Evolutionary conservation across 2,888 invertebrate genomes (phyloP).

Genomic region (Agelastica alni): DNA sequence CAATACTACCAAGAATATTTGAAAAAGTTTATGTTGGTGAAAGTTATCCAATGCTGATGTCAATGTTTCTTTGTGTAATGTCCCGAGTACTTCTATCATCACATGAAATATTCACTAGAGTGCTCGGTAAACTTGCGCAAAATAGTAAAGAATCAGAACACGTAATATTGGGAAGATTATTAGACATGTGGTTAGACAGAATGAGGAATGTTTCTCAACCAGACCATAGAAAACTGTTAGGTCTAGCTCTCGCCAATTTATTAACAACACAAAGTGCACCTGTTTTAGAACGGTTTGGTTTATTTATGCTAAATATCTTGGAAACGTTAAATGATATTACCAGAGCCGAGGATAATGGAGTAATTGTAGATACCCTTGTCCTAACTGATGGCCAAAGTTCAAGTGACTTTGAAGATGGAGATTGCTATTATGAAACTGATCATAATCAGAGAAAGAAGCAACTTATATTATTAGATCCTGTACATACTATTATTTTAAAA

Average conservation of each 20-base stretch:
- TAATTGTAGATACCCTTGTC: conserved; percentile 51
- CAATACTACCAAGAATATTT: conserved; percentile 65
- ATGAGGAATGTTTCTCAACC: conserved; percentile 78
- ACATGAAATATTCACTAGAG: conserved; percentile 67
- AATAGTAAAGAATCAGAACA: conserved; percentile 61
- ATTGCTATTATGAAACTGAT: conserved; percentile 64
- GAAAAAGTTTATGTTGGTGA: conserved; percentile 69
- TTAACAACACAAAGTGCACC: conserved; percentile 70
- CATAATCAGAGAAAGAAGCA: conserved; percentile 75
- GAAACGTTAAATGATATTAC: conserved; percentile 82
- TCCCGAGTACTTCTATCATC: conserved; percentile 77
- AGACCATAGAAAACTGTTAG: conserved; percentile 80
- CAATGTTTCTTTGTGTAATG: conserved; percentile 77
- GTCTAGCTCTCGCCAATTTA: conserved; percentile 68
- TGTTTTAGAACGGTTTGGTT: conserved; percentile 73
- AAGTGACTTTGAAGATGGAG: conserved; percentile 62
- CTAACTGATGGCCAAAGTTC: conserved; percentile 52
- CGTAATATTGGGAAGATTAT: conserved; percentile 69
- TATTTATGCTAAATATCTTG: conserved; percentile 73
- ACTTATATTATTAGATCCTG: conserved; percentile 75
- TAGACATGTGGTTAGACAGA: conserved; percentile 79
- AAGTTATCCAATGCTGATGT: conserved; percentile 74
- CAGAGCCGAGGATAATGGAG: conserved; percentile 68
- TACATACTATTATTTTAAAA: conserved; percentile 76
- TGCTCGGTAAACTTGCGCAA: conserved; percentile 58